Evolutionary conservation across 2,888 invertebrate species (phyloP), one percentile per base, ranked within the genome.

Genomic region (Charanyca ferruginea): DNA sequence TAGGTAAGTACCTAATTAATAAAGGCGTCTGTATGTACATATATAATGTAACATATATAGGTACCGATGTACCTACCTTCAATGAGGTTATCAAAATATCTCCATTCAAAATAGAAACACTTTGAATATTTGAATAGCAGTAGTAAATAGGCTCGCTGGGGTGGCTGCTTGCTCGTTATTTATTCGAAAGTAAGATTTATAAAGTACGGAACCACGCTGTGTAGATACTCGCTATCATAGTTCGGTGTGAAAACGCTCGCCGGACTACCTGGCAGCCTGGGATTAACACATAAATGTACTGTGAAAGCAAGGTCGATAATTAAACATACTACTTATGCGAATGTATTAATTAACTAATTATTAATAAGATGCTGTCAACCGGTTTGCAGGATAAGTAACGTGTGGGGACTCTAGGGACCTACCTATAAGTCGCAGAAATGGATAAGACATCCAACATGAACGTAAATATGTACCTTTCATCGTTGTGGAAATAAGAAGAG

Each of bases 131-230:
- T 72, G 68, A 80, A 74, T 74, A 82, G 80, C 58, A 52, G 71
- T 65, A 66, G 69, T 77, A 77, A 80, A 81, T 78, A 77, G 75
- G 60, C 52, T 58, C 71, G 66, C 61, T 64, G 59, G 79, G 73
- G 71, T 73, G 66, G 73, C 65, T 64, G 57, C 60, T 55, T 68
- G 66, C 80, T 83, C 79, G 80, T 85, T 81, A 80, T 77, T 77
- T 79, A 75, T 82, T 81, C 58, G 82, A 86, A 86, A 86, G 84
- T 84, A 75, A 79, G 80, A 80, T 85, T 77, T 85, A 84, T 83
- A 71, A 63, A 80, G 79, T 81, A 76, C 76, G 78, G 76, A 74
- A 78, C 72, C 81, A 80, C 62, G 85, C 83, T 81, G 85, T 28
- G 80, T 77, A 72, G 79, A 77, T 76, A 80, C 73, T 71, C 60